Percentiles rank a stretch among this genome's conserved stretches.
Evolutionary conservation across 1,140 invertebrate species (phyloP).

Genomic region (Lanistes nyassanus): DNA sequence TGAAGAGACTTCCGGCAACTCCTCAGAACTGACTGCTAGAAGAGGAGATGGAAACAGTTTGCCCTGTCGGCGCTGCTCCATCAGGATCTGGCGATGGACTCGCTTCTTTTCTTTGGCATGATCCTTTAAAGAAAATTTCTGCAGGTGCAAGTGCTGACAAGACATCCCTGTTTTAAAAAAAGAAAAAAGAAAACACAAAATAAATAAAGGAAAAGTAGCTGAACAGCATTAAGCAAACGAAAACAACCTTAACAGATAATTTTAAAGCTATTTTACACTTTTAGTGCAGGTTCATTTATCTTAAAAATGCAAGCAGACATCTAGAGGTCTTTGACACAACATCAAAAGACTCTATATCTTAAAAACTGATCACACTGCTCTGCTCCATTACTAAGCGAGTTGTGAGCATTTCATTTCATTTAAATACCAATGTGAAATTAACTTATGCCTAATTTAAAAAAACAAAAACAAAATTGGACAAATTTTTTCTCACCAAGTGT

Average conservation of each 20-base stretch:
- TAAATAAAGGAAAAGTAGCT: not conserved
- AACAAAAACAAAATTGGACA: not conserved
- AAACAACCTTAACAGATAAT: no score
- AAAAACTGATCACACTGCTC: no score
- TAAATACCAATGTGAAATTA: no score
- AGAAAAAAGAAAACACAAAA: not conserved
- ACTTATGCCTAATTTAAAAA: constrained; percentile 16
- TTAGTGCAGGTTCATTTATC: no score
- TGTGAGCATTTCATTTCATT: no score
- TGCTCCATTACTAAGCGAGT: not conserved
- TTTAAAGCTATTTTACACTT: no score
- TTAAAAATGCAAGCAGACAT: no score
- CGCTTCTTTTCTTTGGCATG: constrained; percentile 88
- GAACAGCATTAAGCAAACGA: no score
- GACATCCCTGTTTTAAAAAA: constrained; percentile 79
- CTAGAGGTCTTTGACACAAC: no score
- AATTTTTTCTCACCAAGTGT: constrained; percentile 78
- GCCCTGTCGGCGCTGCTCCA: constrained; percentile 77
- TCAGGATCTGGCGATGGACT: constrained; percentile 83
- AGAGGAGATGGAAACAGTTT: constrained; percentile 50
- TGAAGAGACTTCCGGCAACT: constrained; percentile 44
- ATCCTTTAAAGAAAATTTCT: constrained; percentile 81
- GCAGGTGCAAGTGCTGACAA: constrained; percentile 81
- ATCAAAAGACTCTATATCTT: no score
- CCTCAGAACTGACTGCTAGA: constrained; percentile 36